A percentile compares a stretch with the other conserved stretches of the same genome.
phyloP scores from a whole-genome alignment of 2,888 invertebrate species.

The Harmothoe impar region DNA sequence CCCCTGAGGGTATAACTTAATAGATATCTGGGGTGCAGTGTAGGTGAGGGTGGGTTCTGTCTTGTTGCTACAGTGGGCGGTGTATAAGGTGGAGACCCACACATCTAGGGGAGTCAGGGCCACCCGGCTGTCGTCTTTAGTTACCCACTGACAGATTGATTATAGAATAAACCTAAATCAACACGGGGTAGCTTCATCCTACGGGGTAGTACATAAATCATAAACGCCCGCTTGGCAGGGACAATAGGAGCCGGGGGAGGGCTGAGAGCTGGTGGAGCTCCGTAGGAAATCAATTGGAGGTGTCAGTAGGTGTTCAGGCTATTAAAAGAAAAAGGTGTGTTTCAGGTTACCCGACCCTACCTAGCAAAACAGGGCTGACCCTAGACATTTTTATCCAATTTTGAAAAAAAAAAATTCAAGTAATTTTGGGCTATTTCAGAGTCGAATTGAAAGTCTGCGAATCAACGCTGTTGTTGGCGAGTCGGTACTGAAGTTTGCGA shows the following conservation, averaged over 20 bases:
- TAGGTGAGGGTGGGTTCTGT: not conserved
- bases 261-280: not conserved
- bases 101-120: not conserved
- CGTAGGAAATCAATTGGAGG: constrained; percentile 49
- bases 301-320: no score
- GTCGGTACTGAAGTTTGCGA: no score
- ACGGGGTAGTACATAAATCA: constrained; percentile 3
- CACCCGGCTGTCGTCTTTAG: not conserved
- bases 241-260: not conserved
- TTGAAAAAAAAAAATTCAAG: no score
- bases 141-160: constrained; percentile 43
- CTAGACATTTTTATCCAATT: no score
- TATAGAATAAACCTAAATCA: constrained; percentile 58
- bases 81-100: not conserved
- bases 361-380: no score
- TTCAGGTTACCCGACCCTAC: no score
- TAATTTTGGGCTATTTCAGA: no score
- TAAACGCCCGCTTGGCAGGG: constrained; percentile 57
- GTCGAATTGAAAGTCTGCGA: no score
- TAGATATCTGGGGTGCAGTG: constrained; percentile 1
- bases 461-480: no score
- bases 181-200: not conserved
- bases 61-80: not conserved
- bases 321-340: no score
- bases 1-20: no score